Conservation (phyloP, 1,140 invertebrate species). For the Olivierus martensii region DNA sequence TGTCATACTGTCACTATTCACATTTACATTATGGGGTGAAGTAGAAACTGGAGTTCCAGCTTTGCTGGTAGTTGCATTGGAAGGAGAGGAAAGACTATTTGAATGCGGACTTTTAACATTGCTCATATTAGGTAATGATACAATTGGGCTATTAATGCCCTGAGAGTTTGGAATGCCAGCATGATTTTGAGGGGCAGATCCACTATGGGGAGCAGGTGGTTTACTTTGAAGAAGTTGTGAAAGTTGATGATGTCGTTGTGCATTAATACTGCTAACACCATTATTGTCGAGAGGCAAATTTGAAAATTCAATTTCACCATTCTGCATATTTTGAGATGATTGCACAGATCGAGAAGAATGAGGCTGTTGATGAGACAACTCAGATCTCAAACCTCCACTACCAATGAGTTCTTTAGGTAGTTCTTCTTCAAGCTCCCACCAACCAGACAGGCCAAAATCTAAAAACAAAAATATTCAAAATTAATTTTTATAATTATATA, state of each 20-base stretch:
- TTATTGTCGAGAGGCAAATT: slow-evolving; percentile 4
- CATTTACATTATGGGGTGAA: slow-evolving; percentile 7
- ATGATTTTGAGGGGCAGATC: slow-evolving; percentile 4
- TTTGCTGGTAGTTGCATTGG: slow-evolving; percentile 17
- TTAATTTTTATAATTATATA: background rate
- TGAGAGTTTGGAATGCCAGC: slow-evolving; percentile 5
- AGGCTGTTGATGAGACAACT: slow-evolving; percentile 9
- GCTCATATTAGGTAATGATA: slow-evolving; percentile 17
- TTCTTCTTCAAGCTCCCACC: slow-evolving; percentile 67
- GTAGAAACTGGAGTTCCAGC: slow-evolving; percentile 12
- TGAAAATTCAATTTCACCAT: slow-evolving; percentile 22
- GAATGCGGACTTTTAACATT: slow-evolving; percentile 27
- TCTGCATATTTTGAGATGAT: slow-evolving; percentile 19
- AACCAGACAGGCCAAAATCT: slow-evolving; percentile 53
- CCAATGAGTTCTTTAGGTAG: slow-evolving; percentile 76
- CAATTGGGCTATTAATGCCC: slow-evolving; percentile 12
- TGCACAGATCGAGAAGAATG: slow-evolving; percentile 8
- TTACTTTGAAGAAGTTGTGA: slow-evolving; percentile 20
- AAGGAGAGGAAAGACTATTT: slow-evolving; percentile 15
- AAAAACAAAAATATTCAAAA: slow-evolving; percentile 16
- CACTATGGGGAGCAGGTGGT: slow-evolving; percentile 12
- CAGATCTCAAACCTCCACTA: slow-evolving; percentile 18
- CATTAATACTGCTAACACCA: slow-evolving; percentile 4
- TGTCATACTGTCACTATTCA: slow-evolving; percentile 9
- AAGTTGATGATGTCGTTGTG: slow-evolving; percentile 18